A percentile compares a stretch with the other conserved stretches of the same genome.
phyloP scores from a whole-genome alignment of 2,113 vertebrate species.

The Tupaia tana region DNA sequence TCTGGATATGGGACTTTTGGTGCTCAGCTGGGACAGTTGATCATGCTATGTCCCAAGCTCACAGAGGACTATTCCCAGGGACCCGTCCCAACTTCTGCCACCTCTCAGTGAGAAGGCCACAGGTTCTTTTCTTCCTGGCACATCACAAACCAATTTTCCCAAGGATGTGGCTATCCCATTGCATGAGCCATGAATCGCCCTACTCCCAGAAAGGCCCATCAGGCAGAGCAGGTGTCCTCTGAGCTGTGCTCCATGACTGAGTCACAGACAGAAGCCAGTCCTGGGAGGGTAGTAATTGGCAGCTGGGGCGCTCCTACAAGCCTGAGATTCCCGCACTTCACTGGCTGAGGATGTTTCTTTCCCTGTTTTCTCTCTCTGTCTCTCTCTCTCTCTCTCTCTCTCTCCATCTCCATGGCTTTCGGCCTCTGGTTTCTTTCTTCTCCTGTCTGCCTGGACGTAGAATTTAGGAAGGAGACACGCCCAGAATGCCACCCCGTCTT shows the following conservation, averaged over 20 bases:
- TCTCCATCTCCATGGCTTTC: not conserved
- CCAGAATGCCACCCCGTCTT: not conserved
- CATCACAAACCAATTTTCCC: not conserved
- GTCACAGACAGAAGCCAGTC: not conserved
- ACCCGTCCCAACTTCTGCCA: not conserved
- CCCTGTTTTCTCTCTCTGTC: not conserved
- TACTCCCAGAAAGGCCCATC: not conserved
- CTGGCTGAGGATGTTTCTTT: not conserved
- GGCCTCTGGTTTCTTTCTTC: not conserved
- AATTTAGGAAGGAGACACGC: not conserved
- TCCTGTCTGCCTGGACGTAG: not conserved
- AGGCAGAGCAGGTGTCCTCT: not conserved
- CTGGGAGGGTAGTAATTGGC: not conserved
- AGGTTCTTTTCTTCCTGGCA: not conserved
- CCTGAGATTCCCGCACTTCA: not conserved
- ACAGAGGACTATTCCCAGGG: not conserved
- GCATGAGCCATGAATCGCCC: not conserved
- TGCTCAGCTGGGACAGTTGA: not conserved
- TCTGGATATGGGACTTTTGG: not conserved
- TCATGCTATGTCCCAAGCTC: not conserved
- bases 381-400: not conserved
- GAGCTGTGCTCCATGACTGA: not conserved
- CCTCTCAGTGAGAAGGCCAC: not conserved
- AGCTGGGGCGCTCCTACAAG: not conserved
- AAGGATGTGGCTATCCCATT: not conserved